Evolutionary conservation across 2,113 vertebrate genomes (phyloP).

Genomic region (Oxyura jamaicensis): DNA sequence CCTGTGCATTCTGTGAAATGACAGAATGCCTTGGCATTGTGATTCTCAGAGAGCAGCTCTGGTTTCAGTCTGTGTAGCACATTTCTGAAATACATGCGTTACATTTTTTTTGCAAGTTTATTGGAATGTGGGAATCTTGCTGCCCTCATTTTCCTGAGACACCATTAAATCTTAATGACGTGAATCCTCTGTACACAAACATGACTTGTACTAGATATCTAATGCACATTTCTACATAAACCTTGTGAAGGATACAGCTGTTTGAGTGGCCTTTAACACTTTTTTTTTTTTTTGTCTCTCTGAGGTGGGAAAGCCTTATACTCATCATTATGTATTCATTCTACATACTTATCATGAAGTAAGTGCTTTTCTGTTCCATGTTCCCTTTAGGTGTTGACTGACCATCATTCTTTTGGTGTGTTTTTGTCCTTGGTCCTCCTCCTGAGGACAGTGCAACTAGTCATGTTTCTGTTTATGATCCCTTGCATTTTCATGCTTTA

Average conservation of each 20-base stretch:
- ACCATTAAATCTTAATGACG: background rate
- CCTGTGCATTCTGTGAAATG: background rate
- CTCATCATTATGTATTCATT: slow-evolving; percentile 92
- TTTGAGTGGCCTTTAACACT: slow-evolving; percentile 40
- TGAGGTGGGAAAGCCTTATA: slow-evolving; percentile 96
- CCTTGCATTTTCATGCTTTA: background rate
- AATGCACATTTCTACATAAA: background rate
- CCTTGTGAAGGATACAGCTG: background rate
- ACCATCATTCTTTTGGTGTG: background rate
- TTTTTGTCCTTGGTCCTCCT: background rate
- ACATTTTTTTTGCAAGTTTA: background rate
- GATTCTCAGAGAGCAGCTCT: background rate
- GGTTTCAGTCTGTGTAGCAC: background rate
- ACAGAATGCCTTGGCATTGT: background rate
- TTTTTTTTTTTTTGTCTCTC: slow-evolving; percentile 41
- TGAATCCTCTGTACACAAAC: background rate
- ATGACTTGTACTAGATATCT: background rate
- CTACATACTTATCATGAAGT: slow-evolving; percentile 99
- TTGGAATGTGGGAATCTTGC: background rate
- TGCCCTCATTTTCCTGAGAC: background rate
- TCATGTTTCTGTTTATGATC: background rate
- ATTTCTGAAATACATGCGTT: background rate
- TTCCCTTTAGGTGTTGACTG: background rate
- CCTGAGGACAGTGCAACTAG: background rate
- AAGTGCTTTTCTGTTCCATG: slow-evolving; percentile 69